Conservation (phyloP, 1,140 invertebrate genomes). For the Drosophila carrolli region DNA sequence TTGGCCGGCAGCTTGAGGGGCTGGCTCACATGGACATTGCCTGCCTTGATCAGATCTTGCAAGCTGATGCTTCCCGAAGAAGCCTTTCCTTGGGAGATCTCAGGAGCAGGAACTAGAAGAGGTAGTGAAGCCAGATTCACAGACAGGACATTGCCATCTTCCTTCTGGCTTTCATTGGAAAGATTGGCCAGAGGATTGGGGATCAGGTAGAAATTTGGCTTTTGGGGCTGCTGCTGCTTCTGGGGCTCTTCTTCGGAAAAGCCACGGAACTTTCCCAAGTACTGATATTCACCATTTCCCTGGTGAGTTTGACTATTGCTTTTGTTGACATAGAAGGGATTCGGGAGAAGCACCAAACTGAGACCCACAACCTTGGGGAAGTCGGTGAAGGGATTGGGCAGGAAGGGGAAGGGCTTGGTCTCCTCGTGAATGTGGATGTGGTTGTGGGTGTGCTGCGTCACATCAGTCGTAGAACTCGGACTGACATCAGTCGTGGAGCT, state of each 20-base stretch:
- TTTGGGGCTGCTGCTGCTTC: slow-evolving; percentile 13
- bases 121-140: slow-evolving; percentile 41
- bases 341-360: slow-evolving; percentile 36
- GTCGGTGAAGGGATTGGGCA: slow-evolving; percentile 58
- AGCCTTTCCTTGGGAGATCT: background rate
- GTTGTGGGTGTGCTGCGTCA: slow-evolving; percentile 15
- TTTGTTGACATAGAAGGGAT: slow-evolving; percentile 42
- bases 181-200: slow-evolving; percentile 31
- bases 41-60: slow-evolving; percentile 32
- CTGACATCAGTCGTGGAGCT: background rate
- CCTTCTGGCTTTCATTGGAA: slow-evolving; percentile 15
- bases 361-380: slow-evolving; percentile 49
- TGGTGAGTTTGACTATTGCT: background rate
- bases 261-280: slow-evolving; percentile 24
- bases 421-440: slow-evolving; percentile 19
- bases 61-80: slow-evolving; percentile 12
- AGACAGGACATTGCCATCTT: slow-evolving; percentile 19
- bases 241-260: slow-evolving; percentile 22
- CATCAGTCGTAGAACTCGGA: background rate
- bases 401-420: slow-evolving; percentile 42
- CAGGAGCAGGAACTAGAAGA: slow-evolving; percentile 28
- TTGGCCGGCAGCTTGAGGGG: slow-evolving; percentile 15
- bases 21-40: slow-evolving; percentile 32
- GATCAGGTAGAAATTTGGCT: slow-evolving; percentile 36
- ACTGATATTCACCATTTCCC: background rate